Base-by-base conservation (phyloP, 2,888 invertebrate genomes). In the Ectropis crepuscularia region DNA sequence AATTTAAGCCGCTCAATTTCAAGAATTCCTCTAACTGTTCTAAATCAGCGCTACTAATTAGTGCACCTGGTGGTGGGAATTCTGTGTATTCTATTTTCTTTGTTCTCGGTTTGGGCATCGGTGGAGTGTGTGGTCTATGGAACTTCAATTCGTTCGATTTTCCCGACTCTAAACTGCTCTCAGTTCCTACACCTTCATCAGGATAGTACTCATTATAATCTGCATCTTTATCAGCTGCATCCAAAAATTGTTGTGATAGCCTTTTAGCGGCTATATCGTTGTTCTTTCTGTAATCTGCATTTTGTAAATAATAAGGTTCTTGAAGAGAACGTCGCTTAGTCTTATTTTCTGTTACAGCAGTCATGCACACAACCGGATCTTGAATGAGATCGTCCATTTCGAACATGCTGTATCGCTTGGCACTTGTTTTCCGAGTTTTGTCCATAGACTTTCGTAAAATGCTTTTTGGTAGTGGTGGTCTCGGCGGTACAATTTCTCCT, bases 361-460 rank as follows among this genome's bases (percentile, higher is more conserved):
- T 89, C 83, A 87, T 88, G 53, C 91, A 92, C 16, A 85, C 83
- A 37, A 89, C 69, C 7, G 89, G 88, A 74, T 94, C 94, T 82
- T 91, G 90, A 54, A 90, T 77, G 49, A 94, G 90, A 61, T 94
- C 93, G 67, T 94, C 95, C 92, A 95, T 94, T 85, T 97, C 97
- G 77, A 96, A 96, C 96, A 97, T 96, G 78, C 97, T 97, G 81
- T 96, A 96, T 48, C 97, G 94, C 85, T 95, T 95, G 11, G 92
- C 83, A 73, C 83, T 88, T 47, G 92, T 89, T 75, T 92, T 93
- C 28, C 92, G 88, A 67, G 93, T 92, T 80, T 94, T 94, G 74
- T 94, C 93, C 78, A 93, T 86, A 47, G 94, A 93, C 82, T 95
- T 95, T 41, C 96, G 93, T 60, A 96, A 88, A 76, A 96, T 96